These are phyloP conservation scores for Apis dorsata DNA, from an alignment of 1,140 invertebrate genomes.

Conservation along the genomic window DNA sequence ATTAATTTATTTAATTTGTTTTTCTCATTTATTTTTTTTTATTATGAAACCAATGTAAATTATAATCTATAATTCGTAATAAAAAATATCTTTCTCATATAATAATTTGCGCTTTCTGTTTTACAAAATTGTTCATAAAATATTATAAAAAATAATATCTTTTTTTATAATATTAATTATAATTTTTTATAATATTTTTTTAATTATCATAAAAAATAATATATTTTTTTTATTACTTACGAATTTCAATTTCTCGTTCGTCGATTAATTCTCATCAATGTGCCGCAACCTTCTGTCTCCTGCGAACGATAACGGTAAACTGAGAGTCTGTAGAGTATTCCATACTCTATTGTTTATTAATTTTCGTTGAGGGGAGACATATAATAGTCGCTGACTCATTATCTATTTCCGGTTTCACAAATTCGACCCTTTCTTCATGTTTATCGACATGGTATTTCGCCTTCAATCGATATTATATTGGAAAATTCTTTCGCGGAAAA, in stretches of 20 bases:
- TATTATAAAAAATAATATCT: too few species aligned
- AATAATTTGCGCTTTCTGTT: too few species aligned
- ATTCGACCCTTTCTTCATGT: not conserved
- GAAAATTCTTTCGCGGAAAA: not conserved
- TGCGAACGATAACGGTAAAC: not conserved
- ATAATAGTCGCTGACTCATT: not conserved
- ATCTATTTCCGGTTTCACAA: not conserved
- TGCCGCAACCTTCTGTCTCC: not conserved
- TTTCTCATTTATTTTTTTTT: too few species aligned
- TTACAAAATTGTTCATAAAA: too few species aligned
- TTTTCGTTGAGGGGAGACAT: not conserved
- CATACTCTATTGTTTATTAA: constrained; percentile 29
- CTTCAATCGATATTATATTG: not conserved
- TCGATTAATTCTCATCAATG: not conserved
- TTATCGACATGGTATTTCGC: not conserved
- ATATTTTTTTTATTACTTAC: not conserved
- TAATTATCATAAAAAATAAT: too few species aligned
- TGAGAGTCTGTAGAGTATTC: not conserved
- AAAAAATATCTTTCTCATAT: too few species aligned
- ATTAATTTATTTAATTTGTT: too few species aligned
- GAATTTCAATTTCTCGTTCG: not conserved
- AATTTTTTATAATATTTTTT: too few species aligned
- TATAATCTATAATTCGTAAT: too few species aligned
- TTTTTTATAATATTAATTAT: not conserved
- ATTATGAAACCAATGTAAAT: too few species aligned